phyloP scores from a whole-genome alignment of 2,888 invertebrate genomes.

The Rhopalosiphum nymphaeae region DNA sequence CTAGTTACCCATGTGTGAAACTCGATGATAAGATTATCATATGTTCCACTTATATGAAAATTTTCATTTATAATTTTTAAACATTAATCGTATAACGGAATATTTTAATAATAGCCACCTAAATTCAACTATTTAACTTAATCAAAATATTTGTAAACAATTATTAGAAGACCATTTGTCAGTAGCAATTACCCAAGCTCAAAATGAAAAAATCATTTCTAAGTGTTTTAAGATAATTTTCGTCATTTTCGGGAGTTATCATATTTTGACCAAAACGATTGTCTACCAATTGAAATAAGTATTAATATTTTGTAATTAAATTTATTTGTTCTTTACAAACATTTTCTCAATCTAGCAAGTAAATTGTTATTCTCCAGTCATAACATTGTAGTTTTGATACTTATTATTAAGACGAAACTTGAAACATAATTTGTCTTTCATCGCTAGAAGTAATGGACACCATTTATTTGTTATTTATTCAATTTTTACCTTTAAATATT shows the following conservation, averaged over 20 bases:
- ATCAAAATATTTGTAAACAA: neutral
- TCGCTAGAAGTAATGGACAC: neutral
- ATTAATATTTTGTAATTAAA: neutral
- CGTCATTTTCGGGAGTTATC: neutral
- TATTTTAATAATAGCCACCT: neutral
- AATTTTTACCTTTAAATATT: neutral
- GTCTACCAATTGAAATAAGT: neutral
- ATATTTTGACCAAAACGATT: neutral
- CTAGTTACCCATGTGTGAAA: neutral
- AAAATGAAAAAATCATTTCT: neutral
- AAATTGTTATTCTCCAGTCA: neutral
- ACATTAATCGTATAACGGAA: neutral
- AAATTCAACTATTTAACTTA: neutral
- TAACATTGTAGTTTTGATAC: neutral
- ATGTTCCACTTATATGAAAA: neutral
- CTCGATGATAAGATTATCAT: neutral
- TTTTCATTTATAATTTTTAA: neutral
- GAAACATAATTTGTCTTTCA: neutral
- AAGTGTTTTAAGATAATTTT: neutral
- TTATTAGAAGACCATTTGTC: neutral
- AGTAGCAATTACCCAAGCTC: neutral
- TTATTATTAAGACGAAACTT: neutral
- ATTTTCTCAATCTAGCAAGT: neutral
- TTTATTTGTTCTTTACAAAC: neutral
- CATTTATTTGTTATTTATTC: neutral